Evolutionary conservation across 1,140 invertebrate species (phyloP).

Genomic region (Drosophila mayri): DNA sequence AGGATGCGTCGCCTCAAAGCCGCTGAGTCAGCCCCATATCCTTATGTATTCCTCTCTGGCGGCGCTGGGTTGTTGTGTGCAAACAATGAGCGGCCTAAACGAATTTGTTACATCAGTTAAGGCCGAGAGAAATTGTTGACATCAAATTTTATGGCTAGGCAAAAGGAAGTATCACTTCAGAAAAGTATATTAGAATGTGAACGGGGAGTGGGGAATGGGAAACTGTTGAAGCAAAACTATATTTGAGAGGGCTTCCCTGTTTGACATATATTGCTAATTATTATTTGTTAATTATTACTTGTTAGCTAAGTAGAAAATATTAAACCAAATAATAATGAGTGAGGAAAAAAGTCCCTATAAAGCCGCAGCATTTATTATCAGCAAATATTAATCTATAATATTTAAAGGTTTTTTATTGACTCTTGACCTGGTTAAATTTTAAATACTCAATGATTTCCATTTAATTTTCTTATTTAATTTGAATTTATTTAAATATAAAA

Average conservation of each 20-base stretch:
- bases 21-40: conserved; percentile 41
- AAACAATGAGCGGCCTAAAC: conserved; percentile 53
- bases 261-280: background rate
- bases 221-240: background rate
- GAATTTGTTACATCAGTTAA: conserved; percentile 56
- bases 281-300: too few relatives aligned
- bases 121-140: conserved; percentile 41
- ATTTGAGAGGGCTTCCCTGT: background rate
- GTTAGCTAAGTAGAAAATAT: background rate
- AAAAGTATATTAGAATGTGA: conserved; percentile 22
- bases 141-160: conserved; percentile 40
- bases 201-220: background rate
- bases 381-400: too few relatives aligned
- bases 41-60: conserved; percentile 4
- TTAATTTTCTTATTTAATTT: background rate
- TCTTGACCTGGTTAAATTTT: rapidly evolving
- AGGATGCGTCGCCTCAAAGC: conserved; percentile 40
- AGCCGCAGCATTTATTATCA: too few relatives aligned
- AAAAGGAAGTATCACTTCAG: conserved; percentile 17
- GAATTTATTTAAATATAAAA: background rate
- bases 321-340: too few relatives aligned
- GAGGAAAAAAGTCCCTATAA: too few relatives aligned
- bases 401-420: too few relatives aligned
- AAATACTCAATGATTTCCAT: background rate
- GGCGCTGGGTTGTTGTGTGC: conserved; percentile 31